phyloP scores from a whole-genome alignment of 2,797 vertebrate species.

The Lindbergichthys nudifrons region DNA sequence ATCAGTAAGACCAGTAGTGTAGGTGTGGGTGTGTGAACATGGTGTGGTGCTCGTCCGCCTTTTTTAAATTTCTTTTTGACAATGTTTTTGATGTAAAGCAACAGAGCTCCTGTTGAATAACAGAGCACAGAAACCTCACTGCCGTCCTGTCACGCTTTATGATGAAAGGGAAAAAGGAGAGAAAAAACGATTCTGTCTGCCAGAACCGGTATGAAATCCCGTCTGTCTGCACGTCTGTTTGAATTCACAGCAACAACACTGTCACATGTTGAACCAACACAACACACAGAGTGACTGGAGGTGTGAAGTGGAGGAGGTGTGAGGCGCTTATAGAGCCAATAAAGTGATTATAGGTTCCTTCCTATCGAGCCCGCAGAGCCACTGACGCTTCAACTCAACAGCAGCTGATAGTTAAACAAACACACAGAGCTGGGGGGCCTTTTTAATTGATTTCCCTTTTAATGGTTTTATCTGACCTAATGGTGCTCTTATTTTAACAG shows the following conservation, averaged over 20 bases:
- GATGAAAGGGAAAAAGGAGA: conserved; percentile 38
- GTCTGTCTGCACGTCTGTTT: conserved; percentile 48
- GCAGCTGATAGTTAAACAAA: conserved; percentile 35
- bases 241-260: conserved; percentile 32
- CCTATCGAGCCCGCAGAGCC: conserved; percentile 33
- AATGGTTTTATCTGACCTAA: background rate
- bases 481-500: background rate
- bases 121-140: conserved; percentile 35
- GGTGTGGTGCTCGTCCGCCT: too few species aligned
- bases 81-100: conserved; percentile 14
- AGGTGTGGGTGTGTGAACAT: too few species aligned
- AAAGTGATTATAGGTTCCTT: conserved; percentile 64
- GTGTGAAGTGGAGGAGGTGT: conserved; percentile 59
- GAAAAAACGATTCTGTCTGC: conserved; percentile 10
- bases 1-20: too few species aligned
- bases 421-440: background rate
- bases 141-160: conserved; percentile 55
- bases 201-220: conserved; percentile 28
- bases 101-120: conserved; percentile 39
- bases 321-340: conserved; percentile 59
- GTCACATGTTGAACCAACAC: conserved; percentile 31
- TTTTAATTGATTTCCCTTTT: background rate
- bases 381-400: conserved; percentile 10
- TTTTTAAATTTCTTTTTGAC: background rate
- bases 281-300: conserved; percentile 11